Percentiles rank a stretch among this genome's conserved stretches.
Conservation (phyloP, 2,113 vertebrate genomes). For the Caracal caracal region DNA sequence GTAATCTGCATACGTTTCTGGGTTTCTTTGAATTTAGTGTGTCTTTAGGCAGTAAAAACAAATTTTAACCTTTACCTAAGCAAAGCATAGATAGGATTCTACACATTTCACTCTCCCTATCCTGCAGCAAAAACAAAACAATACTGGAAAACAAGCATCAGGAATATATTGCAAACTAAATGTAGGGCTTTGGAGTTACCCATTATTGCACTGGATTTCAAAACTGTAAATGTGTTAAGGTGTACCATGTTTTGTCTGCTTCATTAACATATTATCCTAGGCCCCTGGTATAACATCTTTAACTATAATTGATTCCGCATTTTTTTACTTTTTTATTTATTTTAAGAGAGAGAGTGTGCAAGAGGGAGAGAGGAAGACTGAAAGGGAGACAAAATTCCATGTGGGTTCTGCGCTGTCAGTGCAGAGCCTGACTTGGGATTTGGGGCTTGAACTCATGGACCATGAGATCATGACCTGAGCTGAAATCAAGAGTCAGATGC, state of each 20-base stretch:
- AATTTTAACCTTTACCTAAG: background rate
- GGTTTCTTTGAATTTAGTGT: background rate
- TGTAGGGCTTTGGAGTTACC: background rate
- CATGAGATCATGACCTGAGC: too few species aligned
- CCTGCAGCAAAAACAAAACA: background rate
- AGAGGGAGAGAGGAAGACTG: too few species aligned
- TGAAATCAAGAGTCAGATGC: too few species aligned
- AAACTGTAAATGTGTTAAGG: background rate
- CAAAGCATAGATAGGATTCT: background rate
- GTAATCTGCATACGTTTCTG: background rate
- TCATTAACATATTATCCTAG: background rate
- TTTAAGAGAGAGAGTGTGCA: too few species aligned
- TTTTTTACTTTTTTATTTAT: too few species aligned
- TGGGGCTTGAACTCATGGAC: too few species aligned
- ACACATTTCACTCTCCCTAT: fast-evolving
- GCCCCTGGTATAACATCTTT: background rate
- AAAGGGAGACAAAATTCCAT: too few species aligned
- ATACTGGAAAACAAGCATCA: background rate
- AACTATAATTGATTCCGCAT: background rate
- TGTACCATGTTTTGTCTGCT: background rate
- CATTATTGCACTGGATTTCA: background rate
- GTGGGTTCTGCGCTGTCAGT: too few species aligned
- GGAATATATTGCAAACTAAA: background rate
- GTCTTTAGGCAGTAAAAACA: background rate
- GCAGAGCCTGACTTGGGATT: too few species aligned